phyloP scores from a whole-genome alignment of 1,140 invertebrate species.

The Bombus ignitus region DNA sequence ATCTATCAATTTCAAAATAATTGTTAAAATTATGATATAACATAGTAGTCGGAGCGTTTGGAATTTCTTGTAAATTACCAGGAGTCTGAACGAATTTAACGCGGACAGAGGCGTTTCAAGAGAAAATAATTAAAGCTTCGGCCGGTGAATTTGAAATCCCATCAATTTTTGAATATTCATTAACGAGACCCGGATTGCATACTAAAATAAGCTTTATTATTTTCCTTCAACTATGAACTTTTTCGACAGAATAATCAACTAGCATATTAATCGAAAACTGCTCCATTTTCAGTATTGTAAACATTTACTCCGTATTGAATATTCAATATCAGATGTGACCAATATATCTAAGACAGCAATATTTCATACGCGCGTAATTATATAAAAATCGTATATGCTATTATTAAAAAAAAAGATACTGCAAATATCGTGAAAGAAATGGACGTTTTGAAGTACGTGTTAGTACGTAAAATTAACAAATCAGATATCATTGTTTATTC shows the following conservation, averaged over 20 bases:
- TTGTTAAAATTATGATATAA: not conserved
- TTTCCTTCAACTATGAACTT: constrained; percentile 21
- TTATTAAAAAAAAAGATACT: too few species aligned
- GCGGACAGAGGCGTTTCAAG: not conserved
- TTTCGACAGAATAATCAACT: constrained; percentile 15
- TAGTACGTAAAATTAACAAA: not conserved
- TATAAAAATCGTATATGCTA: too few species aligned
- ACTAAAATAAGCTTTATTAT: constrained; percentile 33
- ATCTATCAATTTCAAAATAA: not conserved
- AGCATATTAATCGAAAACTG: constrained; percentile 8
- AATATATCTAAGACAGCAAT: too few species aligned
- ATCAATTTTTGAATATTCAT: constrained; percentile 41
- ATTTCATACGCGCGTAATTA: too few species aligned
- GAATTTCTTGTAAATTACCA: constrained; percentile 23
- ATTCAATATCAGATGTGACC: not conserved
- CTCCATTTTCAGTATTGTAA: not conserved
- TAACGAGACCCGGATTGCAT: constrained; percentile 25
- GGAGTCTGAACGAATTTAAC: not conserved
- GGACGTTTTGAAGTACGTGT: too few species aligned
- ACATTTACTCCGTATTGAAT: not conserved
- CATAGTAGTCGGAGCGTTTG: not conserved
- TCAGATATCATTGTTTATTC: not conserved
- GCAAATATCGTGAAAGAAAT: too few species aligned
- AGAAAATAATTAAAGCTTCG: constrained; percentile 24
- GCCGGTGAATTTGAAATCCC: constrained; percentile 27